Evolutionary conservation across 1,140 invertebrate species (phyloP), one percentile per base, ranked within the genome.

Genomic region (Caenorhabditis tropicalis): DNA sequence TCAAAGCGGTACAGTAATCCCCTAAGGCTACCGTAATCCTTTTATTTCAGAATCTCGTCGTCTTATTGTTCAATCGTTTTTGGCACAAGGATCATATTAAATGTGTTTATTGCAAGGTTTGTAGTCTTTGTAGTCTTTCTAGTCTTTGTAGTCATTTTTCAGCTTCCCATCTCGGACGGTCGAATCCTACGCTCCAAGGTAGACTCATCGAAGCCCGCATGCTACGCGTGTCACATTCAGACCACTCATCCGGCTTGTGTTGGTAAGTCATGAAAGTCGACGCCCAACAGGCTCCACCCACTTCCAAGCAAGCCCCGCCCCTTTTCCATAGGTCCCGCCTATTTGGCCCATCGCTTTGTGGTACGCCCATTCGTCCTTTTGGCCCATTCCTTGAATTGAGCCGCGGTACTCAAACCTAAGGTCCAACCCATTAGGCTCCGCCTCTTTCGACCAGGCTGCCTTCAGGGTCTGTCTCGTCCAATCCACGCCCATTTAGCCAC

Each of bases 161-260:
- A 74, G 65, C 65, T 74, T 10, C 29, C 16, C 12, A 74, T 74
- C 36, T 10, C 65, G 4, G 65, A 74, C n/a, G 36, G 10, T 2
- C 19, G 65, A 12, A 43, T 24, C 5, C 43, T 74, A 33, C 36
- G 36, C 2, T 74, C 65, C 0, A 5, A 16, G 21, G 36, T 74
- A 7, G 36, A 74, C 29, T 21, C 36, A 10, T 16, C 43, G 65
- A 39, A 43, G 43, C 65, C 65, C 1, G n/a, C 65, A 4, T 74
- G 65, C 29, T 74, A 74, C 15, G 65, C 65, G n/a, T 74, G 65
- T 43, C 65, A 74, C 16, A 43, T 74, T 74, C 65, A 74, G n/a
- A 74, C 65, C 21, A 74, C 33, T 46, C 65, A 74, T 74, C 65
- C 65, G n/a, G n/a, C 65, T 33, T 74, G 65, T 46, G 29, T 31